Conservation (phyloP, 2,113 vertebrate genomes). For the Ageneiosus marmoratus region DNA sequence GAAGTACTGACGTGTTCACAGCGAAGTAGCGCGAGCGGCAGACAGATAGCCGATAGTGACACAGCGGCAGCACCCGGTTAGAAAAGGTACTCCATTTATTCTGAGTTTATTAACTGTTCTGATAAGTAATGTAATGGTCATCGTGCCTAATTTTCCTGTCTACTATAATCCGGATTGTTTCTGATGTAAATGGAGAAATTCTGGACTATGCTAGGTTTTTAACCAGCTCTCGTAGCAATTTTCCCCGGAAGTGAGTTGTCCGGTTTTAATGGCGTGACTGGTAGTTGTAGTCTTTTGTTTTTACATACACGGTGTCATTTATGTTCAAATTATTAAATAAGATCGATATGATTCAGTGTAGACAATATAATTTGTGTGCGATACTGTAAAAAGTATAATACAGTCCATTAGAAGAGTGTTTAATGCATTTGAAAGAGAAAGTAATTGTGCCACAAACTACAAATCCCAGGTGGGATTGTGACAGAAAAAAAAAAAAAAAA, state of each 20-base stretch:
- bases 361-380: background rate
- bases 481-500: background rate
- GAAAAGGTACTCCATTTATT: slow-evolving; percentile 48
- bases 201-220: slow-evolving; percentile 41
- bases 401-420: slow-evolving; percentile 34
- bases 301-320: rapidly evolving
- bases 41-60: slow-evolving; percentile 72
- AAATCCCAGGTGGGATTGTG: background rate
- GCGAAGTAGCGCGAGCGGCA: slow-evolving; percentile 56
- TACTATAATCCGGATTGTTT: background rate
- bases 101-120: background rate
- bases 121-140: background rate
- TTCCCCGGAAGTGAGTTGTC: slow-evolving; percentile 81
- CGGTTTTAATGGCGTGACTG: slow-evolving; percentile 44
- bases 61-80: slow-evolving; percentile 76
- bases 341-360: background rate
- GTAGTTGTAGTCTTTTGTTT: slow-evolving; percentile 70
- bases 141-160: background rate
- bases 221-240: slow-evolving; percentile 12
- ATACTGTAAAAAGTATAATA: slow-evolving; percentile 32
- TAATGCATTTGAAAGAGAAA: rapidly evolving
- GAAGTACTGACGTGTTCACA: slow-evolving; percentile 78
- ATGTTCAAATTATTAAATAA: slow-evolving; percentile 54
- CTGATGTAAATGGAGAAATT: background rate
- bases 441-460: background rate